phyloP scores from a whole-genome alignment of 1,140 invertebrate genomes.

The Drosophila sproati region DNA sequence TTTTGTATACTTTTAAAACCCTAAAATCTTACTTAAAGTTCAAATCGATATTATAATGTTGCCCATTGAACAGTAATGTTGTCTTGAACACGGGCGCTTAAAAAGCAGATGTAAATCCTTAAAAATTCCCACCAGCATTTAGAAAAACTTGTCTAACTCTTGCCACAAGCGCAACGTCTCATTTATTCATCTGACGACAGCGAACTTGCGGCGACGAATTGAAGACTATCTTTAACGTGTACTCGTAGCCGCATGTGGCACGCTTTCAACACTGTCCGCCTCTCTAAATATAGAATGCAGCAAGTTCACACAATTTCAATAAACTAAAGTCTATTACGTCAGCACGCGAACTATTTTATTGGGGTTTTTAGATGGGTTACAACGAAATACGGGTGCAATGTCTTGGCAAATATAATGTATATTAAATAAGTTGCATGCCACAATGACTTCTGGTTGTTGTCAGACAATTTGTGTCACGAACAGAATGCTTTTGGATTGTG shows the following conservation, averaged over 20 bases:
- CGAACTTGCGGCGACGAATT: conserved; percentile 11
- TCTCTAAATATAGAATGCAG: conserved; percentile 31
- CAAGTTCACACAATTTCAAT: conserved; percentile 37
- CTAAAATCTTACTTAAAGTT: no score
- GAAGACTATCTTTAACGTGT: conserved; percentile 23
- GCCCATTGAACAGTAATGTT: no score
- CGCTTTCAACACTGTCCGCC: neutral
- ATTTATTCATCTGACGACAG: conserved; percentile 1
- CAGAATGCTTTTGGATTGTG: neutral
- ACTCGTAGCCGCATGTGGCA: conserved; percentile 9
- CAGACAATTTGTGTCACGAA: no score
- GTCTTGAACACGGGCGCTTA: neutral
- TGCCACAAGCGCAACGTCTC: conserved; percentile 19
- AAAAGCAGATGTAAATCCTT: neutral
- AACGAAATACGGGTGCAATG: neutral
- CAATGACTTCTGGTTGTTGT: neutral
- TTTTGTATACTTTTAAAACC: no score
- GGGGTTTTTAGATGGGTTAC: neutral
- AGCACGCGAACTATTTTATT: conserved; percentile 18
- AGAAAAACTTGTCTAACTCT: conserved; percentile 18
- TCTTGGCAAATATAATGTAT: neutral
- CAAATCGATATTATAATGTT: no score
- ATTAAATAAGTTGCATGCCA: neutral
- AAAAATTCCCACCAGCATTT: neutral
- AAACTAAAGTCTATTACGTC: conserved; percentile 18